Base-by-base conservation (phyloP, 1,140 invertebrate species). In the Drosophila pachea region DNA sequence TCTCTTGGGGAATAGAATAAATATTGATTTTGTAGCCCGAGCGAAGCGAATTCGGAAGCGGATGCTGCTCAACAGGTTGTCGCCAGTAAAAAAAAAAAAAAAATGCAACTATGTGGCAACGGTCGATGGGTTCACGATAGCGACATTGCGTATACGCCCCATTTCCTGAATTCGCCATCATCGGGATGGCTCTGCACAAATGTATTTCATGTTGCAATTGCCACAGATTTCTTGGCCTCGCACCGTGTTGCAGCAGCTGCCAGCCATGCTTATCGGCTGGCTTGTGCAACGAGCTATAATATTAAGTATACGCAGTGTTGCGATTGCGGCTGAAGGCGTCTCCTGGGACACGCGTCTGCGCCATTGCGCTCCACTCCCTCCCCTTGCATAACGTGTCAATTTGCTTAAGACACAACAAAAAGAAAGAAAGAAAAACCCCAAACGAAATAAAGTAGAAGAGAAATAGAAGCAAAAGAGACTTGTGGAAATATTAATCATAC, bases 401-500 rank as follows among this genome's bases (percentile, higher is more conserved):
- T 67, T 60, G 64, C 64, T 22, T 22, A 22, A 22, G 22, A 22
- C n/a, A n/a, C n/a, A n/a, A n/a, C n/a, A n/a, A n/a, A n/a, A n/a
- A n/a, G n/a, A n/a, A n/a, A n/a, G n/a, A n/a, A n/a, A n/a, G n/a
- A n/a, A n/a, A n/a, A n/a, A n/a, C n/a, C n/a, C n/a, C n/a, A n/a
- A n/a, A n/a, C n/a, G n/a, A n/a, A n/a, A n/a, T n/a, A 22, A 22
- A 22, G 1, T 22, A 22, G 22, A 22, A 22, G 22, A 22, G 22
- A 22, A 22, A 67, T 32, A 78, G 61, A 50, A 43, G 62, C 48
- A 74, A 65, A 60, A 56, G 64, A 70, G 56, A 12, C 40, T 42
- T 12, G 40, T 14, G 14, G 14, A 53, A 61, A 78, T 70, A 78
- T 78, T 78, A 78, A 78, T 79, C 76, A 78, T 78, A 79, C 76